These are phyloP conservation scores for Cyclopterus lumpus DNA, from an alignment of 2,797 vertebrate species.

Conservation along the genomic window DNA sequence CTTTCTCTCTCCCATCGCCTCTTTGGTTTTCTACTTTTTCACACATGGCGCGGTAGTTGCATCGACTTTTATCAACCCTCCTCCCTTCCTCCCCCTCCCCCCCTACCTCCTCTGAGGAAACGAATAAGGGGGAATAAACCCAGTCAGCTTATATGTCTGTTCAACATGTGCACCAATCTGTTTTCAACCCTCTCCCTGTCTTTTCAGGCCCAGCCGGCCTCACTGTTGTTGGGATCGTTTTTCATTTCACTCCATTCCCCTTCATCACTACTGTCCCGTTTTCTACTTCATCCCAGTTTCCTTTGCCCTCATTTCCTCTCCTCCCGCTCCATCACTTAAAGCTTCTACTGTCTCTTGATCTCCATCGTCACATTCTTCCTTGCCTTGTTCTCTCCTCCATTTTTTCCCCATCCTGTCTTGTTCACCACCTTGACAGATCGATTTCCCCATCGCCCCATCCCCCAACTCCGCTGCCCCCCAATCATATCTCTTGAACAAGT, in stretches of 20 bases:
- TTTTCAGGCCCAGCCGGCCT: conserved; percentile 1
- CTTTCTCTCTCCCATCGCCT: conserved; percentile 52
- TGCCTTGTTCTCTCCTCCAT: conserved; percentile 15
- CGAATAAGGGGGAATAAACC: conserved; percentile 47
- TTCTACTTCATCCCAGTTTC: conserved; percentile 21
- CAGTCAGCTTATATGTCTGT: conserved; percentile 74
- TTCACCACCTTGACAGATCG: conserved; percentile 61
- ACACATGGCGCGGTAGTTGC: conserved; percentile 37
- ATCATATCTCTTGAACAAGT: conserved; percentile 84
- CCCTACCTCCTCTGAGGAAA: conserved; percentile 39
- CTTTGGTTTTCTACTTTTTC: conserved; percentile 56
- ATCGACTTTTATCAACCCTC: conserved; percentile 68
- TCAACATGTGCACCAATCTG: conserved; percentile 68
- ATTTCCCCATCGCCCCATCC: conserved; percentile 49
- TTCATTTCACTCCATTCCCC: background rate
- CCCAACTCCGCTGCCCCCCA: conserved; percentile 50
- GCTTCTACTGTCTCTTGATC: conserved; percentile 31
- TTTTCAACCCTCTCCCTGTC: conserved; percentile 44
- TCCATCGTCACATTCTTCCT: conserved; percentile 14
- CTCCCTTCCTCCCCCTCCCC: conserved; percentile 25
- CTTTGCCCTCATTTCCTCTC: conserved; percentile 11
- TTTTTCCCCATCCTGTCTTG: conserved; percentile 19
- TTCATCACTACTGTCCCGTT: conserved; percentile 12
- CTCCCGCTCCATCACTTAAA: conserved; percentile 9
- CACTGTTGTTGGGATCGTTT: conserved; percentile 34